phyloP scores from a whole-genome alignment of 1,140 invertebrate species.

The Drosophila paulistorum region DNA sequence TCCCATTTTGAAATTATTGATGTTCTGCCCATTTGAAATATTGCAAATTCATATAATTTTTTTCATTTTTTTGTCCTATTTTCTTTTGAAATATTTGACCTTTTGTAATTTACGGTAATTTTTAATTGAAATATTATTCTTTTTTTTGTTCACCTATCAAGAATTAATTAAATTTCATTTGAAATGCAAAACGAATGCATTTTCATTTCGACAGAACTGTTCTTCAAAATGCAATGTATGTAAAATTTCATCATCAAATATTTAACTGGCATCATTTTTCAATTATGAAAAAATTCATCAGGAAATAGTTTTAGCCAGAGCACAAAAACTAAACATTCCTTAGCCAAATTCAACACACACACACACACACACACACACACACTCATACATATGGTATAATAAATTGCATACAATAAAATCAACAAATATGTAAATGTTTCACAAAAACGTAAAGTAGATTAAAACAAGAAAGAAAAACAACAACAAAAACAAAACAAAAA shows the following conservation, averaged over 20 bases:
- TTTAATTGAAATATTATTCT: neutral
- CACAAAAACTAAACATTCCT: constrained; percentile 10
- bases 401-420: constrained; percentile 14
- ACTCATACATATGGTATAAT: neutral
- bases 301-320: neutral
- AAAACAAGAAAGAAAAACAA: neutral
- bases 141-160: neutral
- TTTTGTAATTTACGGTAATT: neutral
- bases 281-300: constrained; percentile 12
- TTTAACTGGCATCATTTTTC: constrained; percentile 5
- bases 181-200: neutral
- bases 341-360: constrained; percentile 9
- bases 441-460: constrained; percentile 5
- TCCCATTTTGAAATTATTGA: too few species aligned
- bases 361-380: neutral
- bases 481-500: neutral
- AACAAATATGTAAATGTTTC: constrained; percentile 18
- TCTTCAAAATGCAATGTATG: neutral
- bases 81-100: neutral
- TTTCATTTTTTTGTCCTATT: neutral
- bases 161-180: constrained; percentile 9
- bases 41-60: neutral
- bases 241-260: neutral
- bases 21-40: too few species aligned
- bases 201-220: neutral